These are phyloP conservation scores for Rhamnusium bicolor DNA, from an alignment of 2,888 invertebrate species.

Conservation along the genomic window DNA sequence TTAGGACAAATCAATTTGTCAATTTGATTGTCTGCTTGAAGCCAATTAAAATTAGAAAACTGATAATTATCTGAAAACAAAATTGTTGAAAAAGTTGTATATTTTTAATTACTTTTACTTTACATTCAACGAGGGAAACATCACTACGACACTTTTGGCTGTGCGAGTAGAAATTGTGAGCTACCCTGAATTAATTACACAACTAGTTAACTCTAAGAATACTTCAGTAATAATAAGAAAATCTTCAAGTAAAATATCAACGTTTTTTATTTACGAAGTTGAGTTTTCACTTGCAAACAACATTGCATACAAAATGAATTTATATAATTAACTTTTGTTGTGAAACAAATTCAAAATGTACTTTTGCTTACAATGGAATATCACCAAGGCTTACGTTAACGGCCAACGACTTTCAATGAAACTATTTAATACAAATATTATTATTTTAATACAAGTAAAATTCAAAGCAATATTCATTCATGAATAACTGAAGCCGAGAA, in stretches of 20 bases:
- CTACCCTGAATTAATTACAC: neutral
- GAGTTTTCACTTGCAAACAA: neutral
- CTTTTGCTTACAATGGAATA: neutral
- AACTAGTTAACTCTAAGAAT: neutral
- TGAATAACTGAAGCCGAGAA: neutral
- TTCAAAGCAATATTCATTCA: neutral
- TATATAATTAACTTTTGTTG: slow-evolving; percentile 6
- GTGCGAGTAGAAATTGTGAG: neutral
- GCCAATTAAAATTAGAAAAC: no score
- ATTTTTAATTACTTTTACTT: neutral
- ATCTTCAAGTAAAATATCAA: neutral
- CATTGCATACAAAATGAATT: neutral
- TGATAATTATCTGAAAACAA: no score
- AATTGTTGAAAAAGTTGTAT: no score
- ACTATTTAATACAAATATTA: neutral
- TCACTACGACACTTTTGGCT: neutral
- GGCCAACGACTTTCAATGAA: neutral
- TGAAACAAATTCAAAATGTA: neutral
- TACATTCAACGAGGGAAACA: neutral
- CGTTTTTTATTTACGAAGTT: neutral
- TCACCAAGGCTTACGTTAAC: neutral
- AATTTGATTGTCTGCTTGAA: no score
- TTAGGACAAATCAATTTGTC: no score
- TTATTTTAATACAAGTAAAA: neutral
- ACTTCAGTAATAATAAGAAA: neutral